phyloP scores from a whole-genome alignment of 92 coral and sea anemone species.

The Anthopleura xanthogrammica region DNA sequence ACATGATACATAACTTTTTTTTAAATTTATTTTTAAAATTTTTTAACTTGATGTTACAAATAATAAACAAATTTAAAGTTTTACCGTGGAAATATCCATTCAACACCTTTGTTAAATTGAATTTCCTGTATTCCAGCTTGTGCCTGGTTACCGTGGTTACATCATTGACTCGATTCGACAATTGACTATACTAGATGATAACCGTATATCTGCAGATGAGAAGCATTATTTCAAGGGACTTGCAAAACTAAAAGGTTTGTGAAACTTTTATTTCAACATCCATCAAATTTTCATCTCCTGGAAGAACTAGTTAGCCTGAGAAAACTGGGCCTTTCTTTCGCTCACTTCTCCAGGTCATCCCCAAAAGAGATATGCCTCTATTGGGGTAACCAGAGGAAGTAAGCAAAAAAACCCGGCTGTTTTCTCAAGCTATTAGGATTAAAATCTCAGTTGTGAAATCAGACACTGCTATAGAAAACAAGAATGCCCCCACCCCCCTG shows the following conservation, averaged over 20 bases:
- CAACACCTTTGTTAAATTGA: no score
- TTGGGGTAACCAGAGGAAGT: no score
- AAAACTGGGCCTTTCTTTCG: constrained; percentile 71
- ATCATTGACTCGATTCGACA: constrained; percentile 83
- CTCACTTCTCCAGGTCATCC: background rate
- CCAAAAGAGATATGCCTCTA: constrained; percentile 37
- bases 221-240: constrained; percentile 90
- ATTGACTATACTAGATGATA: constrained; percentile 84
- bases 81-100: no score
- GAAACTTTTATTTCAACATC: background rate
- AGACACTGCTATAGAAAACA: background rate
- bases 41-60: no score
- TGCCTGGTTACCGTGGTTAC: constrained; percentile 91
- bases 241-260: constrained; percentile 80
- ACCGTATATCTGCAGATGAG: constrained; percentile 92
- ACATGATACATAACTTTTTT: no score
- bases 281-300: constrained; percentile 17
- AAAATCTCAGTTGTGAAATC: no score
- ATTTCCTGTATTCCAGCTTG: constrained; percentile 47
- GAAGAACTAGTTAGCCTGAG: constrained; percentile 31
- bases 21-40: no score
- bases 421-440: no score
- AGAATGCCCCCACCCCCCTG: no score
- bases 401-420: constrained; percentile 15
- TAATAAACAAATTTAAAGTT: no score